Evolutionary conservation across 1,140 invertebrate genomes (phyloP), one percentile per base, ranked within the genome.

Genomic region (Tetragnatha versicolor): DNA sequence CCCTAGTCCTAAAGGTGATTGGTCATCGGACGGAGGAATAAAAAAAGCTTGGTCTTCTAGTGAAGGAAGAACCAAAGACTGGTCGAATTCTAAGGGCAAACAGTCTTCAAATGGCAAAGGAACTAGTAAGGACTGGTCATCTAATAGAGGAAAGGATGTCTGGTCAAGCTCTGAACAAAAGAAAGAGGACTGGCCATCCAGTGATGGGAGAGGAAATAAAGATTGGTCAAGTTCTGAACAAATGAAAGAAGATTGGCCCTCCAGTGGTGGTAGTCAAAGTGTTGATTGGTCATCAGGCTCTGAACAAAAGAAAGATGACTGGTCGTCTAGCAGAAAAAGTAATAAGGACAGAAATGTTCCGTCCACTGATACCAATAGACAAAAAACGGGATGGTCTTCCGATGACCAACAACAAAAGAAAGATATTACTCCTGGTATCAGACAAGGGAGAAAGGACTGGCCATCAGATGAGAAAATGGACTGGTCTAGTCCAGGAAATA

Each of bases 1-100:
- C 31, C 25, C 68, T 39, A 55, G 35, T 14, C 53, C n/a, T 53
- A 55, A 37, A 7, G 5, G 33, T 45, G 53, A 58, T 22, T 73
- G 69, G 69, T 45, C 69, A 25, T 42, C 69, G 4, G 42, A 47
- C 42, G 42, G 42, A 42, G 25, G 61, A 27, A 27, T 20, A 65
- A 45, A n/a, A 12, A 10, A 17, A 65, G 39, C 9, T 14, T 65
- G 61, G 61, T 25, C 35, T 45, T 65, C 37, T 4, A 31, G 27
- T 65, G 22, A 27, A 14, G 35, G 61, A 27, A 65, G 14, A 10
- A n/a, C n/a, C n/a, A n/a, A n/a, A n/a, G 49, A 51, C n/a, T 20
- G 1, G 49, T 7, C 7, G 5, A n/a, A 14, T 51, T 14, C 49
- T n/a, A 17, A 51, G n/a, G 49, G 25, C 9, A 51, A 1, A 2